These are phyloP conservation scores for Coleophora deauratella DNA, from an alignment of 2,888 invertebrate species.

Conservation along the genomic window DNA sequence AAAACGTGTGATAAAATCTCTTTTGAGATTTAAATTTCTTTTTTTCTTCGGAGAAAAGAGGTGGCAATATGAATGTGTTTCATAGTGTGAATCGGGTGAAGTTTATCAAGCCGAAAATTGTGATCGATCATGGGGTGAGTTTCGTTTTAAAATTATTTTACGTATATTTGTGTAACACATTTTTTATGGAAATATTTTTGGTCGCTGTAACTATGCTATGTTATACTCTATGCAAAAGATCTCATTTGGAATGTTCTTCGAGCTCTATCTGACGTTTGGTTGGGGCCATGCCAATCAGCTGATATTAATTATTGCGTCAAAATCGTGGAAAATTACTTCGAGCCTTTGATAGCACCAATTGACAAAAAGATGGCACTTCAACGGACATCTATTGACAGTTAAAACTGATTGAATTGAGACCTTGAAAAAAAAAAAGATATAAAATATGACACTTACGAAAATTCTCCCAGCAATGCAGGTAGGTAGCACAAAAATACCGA, in stretches of 20 bases:
- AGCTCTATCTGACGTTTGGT: slow-evolving; percentile 31
- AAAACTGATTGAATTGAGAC: slow-evolving; percentile 41
- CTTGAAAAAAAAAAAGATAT: slow-evolving; percentile 33
- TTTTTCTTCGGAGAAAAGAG: slow-evolving; percentile 8
- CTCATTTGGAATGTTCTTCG: slow-evolving; percentile 1
- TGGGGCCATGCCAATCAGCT: slow-evolving; percentile 46
- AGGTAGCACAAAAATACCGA: too few relatives aligned
- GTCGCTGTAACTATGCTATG: too few relatives aligned
- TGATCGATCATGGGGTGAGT: slow-evolving; percentile 49
- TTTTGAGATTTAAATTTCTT: slow-evolving; percentile 15
- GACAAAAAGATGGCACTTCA: slow-evolving; percentile 20
- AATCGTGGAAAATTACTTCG: slow-evolving; percentile 6
- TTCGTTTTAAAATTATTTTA: slow-evolving; percentile 2
- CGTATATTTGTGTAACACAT: neutral
- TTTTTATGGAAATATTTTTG: neutral
- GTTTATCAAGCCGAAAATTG: slow-evolving; percentile 34
- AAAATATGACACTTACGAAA: slow-evolving; percentile 50
- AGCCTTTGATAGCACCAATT: neutral
- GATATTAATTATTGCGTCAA: slow-evolving; percentile 30
- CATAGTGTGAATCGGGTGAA: slow-evolving; percentile 44
- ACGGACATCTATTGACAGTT: slow-evolving; percentile 26
- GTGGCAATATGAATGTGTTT: slow-evolving; percentile 49
- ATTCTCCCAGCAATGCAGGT: slow-evolving; percentile 21
- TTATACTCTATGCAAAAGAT: too few relatives aligned
- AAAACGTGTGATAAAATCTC: slow-evolving; percentile 35